Evolutionary conservation across 1,140 invertebrate species (phyloP).

Genomic region (Hyphantria cunea): DNA sequence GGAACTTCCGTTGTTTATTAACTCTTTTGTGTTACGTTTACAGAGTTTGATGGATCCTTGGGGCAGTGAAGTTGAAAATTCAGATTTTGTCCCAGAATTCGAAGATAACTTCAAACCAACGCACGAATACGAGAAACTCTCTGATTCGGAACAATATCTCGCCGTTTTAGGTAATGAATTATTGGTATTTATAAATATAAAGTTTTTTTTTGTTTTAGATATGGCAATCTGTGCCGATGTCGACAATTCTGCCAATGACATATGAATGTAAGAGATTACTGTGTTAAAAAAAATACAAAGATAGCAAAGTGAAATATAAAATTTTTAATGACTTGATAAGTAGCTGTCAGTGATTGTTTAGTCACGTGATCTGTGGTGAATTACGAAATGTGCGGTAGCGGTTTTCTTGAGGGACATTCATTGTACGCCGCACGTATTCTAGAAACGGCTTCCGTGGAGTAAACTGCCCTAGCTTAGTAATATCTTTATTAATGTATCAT

Average conservation of each 20-base stretch:
- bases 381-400: conserved; percentile 12
- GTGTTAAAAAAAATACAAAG: too few species aligned
- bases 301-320: too few species aligned
- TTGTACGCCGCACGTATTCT: too few species aligned
- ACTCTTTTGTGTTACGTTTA: conserved; percentile 13
- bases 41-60: conserved; percentile 77
- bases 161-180: conserved; percentile 63
- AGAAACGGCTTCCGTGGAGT: too few species aligned
- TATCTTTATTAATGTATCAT: too few species aligned
- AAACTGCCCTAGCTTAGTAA: too few species aligned
- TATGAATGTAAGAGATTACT: too few species aligned
- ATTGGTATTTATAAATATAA: too few species aligned
- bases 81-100: conserved; percentile 51
- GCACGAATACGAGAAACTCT: conserved; percentile 50
- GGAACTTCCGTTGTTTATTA: too few species aligned
- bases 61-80: conserved; percentile 55
- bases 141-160: conserved; percentile 70
- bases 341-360: conserved; percentile 3
- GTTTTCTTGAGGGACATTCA: not conserved
- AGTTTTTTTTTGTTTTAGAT: too few species aligned
- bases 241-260: too few species aligned
- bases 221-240: too few species aligned
- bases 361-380: conserved; percentile 12
- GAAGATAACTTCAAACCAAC: conserved; percentile 70
- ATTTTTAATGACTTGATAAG: conserved; percentile 26